A percentile compares a stretch with the other conserved stretches of the same genome.
phyloP scores from a whole-genome alignment of 1,140 invertebrate species.

The Platorchestia sp. region DNA sequence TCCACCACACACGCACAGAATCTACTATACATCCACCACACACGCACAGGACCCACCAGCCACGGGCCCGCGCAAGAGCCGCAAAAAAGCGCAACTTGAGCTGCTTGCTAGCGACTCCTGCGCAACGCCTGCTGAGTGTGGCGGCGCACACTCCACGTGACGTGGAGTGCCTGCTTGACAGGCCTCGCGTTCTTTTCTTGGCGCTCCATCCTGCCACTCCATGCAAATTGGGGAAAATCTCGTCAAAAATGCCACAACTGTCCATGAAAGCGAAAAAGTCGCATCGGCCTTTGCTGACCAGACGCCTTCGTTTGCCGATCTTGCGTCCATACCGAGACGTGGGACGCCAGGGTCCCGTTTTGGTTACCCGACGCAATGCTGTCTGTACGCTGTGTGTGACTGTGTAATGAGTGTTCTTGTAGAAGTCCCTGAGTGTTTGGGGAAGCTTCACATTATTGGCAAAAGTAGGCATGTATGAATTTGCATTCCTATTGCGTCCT shows the following conservation, averaged over 20 bases:
- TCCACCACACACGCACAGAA: too few relatives aligned
- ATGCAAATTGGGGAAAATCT: constrained; percentile 51
- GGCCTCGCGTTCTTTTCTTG: constrained; percentile 31
- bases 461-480: neutral
- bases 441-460: neutral
- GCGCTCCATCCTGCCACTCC: constrained; percentile 37
- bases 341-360: neutral
- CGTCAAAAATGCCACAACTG: constrained; percentile 42
- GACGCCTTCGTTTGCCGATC: neutral
- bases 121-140: constrained; percentile 26
- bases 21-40: too few relatives aligned
- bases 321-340: neutral
- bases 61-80: neutral
- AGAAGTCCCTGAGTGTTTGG: neutral
- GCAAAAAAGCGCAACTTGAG: constrained; percentile 3
- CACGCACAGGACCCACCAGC: neutral
- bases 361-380: neutral
- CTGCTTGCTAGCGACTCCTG: constrained; percentile 21
- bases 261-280: constrained; percentile 7
- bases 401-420: neutral
- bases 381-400: neutral
- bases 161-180: constrained; percentile 22
- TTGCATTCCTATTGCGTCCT: neutral
- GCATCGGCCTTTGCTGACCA: neutral
- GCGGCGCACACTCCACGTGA: constrained; percentile 12